phyloP scores from a whole-genome alignment of 30 jellyfish, hydroid and myxozoan species.

The Catostylus mosaicus region DNA sequence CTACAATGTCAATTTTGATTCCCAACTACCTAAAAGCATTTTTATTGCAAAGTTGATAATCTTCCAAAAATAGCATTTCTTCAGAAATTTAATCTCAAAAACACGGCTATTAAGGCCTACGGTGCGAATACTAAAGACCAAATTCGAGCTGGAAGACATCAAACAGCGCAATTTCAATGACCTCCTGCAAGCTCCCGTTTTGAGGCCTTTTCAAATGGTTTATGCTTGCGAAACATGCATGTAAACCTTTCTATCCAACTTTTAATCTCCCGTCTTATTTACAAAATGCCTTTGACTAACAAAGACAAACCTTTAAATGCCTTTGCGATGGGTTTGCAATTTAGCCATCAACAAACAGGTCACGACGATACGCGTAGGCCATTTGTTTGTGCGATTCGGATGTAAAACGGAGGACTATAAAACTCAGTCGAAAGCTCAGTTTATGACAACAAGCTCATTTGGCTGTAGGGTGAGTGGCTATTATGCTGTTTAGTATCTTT shows the following conservation, averaged over 20 bases:
- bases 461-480: background rate
- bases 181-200: background rate
- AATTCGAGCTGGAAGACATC: background rate
- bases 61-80: background rate
- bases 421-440: too few species aligned
- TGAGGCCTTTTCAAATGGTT: background rate
- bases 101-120: background rate
- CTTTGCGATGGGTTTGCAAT: background rate
- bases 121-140: background rate
- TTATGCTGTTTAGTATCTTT: too few species aligned
- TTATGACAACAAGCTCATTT: background rate
- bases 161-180: background rate
- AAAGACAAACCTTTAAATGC: background rate
- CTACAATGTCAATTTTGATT: too few species aligned
- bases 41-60: background rate
- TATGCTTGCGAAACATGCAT: background rate
- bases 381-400: too few species aligned
- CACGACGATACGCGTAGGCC: background rate
- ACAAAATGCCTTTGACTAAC: constrained; percentile 2
- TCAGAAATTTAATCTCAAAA: background rate
- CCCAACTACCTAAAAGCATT: background rate
- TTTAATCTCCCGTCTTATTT: constrained; percentile 3
- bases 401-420: too few species aligned
- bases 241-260: background rate
- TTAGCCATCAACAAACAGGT: background rate